These are phyloP conservation scores for Acomys russatus DNA, from an alignment of 2,797 vertebrate genomes.

Conservation along the genomic window DNA sequence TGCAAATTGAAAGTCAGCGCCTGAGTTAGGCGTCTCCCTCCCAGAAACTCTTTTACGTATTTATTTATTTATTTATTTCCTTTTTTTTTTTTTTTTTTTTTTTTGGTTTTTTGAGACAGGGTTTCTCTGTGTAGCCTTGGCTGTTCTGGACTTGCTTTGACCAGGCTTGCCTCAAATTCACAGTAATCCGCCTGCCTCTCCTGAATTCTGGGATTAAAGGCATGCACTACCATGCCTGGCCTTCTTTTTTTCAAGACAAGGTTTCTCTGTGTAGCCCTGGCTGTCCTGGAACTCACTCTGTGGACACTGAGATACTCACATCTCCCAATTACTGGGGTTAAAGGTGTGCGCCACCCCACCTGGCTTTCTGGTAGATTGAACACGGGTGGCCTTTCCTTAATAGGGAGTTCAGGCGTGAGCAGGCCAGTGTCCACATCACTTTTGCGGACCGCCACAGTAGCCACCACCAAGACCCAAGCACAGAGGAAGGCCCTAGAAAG, in stretches of 20 bases:
- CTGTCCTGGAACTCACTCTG: background rate
- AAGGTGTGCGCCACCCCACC: background rate
- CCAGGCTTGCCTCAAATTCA: too few species aligned
- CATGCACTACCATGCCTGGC: too few species aligned
- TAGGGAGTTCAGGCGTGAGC: background rate
- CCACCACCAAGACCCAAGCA: background rate
- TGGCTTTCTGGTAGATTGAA: background rate
- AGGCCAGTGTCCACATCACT: background rate
- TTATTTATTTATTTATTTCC: too few species aligned
- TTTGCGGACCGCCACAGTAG: background rate
- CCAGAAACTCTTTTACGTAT: too few species aligned
- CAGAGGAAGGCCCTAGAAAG: background rate
- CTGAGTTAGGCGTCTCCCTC: background rate
- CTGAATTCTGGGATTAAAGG: too few species aligned
- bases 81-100: too few species aligned
- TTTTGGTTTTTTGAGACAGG: too few species aligned
- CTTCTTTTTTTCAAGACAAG: background rate
- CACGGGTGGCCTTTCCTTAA: background rate
- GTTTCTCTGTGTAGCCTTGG: too few species aligned
- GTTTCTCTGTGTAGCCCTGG: background rate
- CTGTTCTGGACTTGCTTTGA: too few species aligned
- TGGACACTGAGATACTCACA: too few species aligned
- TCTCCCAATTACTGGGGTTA: too few species aligned
- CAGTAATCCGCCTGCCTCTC: too few species aligned
- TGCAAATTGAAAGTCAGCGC: background rate